phyloP scores from a whole-genome alignment of 2,797 vertebrate genomes.

The Aplochiton taeniatus region DNA sequence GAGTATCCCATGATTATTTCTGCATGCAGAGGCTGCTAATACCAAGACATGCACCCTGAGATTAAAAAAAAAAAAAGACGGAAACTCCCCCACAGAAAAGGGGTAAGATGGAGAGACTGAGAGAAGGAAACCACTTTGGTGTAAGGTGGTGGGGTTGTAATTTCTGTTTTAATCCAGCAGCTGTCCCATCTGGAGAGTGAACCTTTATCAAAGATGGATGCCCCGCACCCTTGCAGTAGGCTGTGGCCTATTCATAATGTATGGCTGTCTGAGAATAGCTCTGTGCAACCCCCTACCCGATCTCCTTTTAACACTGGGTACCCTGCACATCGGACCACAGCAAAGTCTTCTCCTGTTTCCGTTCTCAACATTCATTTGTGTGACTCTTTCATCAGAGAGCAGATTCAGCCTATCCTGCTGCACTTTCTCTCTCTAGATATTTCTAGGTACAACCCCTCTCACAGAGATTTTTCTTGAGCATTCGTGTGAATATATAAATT shows the following conservation, averaged over 20 bases:
- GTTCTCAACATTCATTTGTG: background rate
- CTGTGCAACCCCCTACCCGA: constrained; percentile 11
- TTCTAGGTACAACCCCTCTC: constrained; percentile 8
- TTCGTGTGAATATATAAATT: background rate
- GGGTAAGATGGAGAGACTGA: background rate
- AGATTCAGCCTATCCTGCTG: constrained; percentile 21
- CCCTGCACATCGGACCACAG: constrained; percentile 33
- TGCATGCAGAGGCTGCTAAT: background rate
- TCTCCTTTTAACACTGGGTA: constrained; percentile 41
- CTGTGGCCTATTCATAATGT: constrained; percentile 73
- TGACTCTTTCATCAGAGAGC: constrained; percentile 6
- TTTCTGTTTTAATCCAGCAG: constrained; percentile 36
- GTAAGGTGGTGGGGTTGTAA: constrained; percentile 14
- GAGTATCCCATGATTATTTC: background rate
- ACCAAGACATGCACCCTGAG: background rate
- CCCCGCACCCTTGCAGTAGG: constrained; percentile 47
- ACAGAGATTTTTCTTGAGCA: background rate
- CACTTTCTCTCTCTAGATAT: constrained; percentile 29
- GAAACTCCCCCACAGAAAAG: background rate
- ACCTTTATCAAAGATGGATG: constrained; percentile 64
- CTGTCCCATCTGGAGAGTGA: constrained; percentile 14
- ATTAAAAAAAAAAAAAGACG: background rate
- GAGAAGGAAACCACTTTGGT: constrained; percentile 8
- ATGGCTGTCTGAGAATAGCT: constrained; percentile 73
- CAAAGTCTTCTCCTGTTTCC: background rate